A percentile compares a stretch with the other conserved stretches of the same genome.
Evolutionary conservation across 2,888 invertebrate genomes (phyloP).

Genomic region (Parelbella ahira): DNA sequence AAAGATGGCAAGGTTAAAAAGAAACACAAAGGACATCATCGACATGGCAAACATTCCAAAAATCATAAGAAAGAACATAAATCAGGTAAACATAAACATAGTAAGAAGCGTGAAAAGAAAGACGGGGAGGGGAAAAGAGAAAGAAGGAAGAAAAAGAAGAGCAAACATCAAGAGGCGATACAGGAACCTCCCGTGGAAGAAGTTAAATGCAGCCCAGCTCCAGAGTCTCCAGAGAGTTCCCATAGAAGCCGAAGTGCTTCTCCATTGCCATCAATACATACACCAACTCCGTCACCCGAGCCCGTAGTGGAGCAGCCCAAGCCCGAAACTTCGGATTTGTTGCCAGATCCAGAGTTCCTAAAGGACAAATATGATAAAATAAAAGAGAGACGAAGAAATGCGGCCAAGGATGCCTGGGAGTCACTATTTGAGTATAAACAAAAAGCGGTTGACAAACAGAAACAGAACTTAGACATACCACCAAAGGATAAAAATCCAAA

Average conservation of each 20-base stretch:
- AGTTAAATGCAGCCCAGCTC: slow-evolving; percentile 46
- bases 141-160: slow-evolving; percentile 72
- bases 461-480: slow-evolving; percentile 52
- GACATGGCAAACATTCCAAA: slow-evolving; percentile 74
- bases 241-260: slow-evolving; percentile 68
- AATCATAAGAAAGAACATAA: slow-evolving; percentile 60
- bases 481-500: slow-evolving; percentile 77
- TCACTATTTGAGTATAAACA: slow-evolving; percentile 69
- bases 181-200: slow-evolving; percentile 37
- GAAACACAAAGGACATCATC: slow-evolving; percentile 69
- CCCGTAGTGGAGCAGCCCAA: slow-evolving; percentile 29
- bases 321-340: slow-evolving; percentile 40
- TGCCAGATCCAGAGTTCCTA: slow-evolving; percentile 59
- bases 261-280: slow-evolving; percentile 69
- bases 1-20: slow-evolving; percentile 65
- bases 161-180: slow-evolving; percentile 50
- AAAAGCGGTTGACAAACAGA: slow-evolving; percentile 61
- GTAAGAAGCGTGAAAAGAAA: slow-evolving; percentile 60
- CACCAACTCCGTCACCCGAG: slow-evolving; percentile 59
- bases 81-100: slow-evolving; percentile 49
- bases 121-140: slow-evolving; percentile 72
- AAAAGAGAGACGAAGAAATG: slow-evolving; percentile 80
- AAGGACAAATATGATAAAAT: slow-evolving; percentile 83
- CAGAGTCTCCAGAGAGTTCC: slow-evolving; percentile 64
- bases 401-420: slow-evolving; percentile 70